phyloP scores from a whole-genome alignment of 2,797 vertebrate species.

The Hippocampus kuda region DNA sequence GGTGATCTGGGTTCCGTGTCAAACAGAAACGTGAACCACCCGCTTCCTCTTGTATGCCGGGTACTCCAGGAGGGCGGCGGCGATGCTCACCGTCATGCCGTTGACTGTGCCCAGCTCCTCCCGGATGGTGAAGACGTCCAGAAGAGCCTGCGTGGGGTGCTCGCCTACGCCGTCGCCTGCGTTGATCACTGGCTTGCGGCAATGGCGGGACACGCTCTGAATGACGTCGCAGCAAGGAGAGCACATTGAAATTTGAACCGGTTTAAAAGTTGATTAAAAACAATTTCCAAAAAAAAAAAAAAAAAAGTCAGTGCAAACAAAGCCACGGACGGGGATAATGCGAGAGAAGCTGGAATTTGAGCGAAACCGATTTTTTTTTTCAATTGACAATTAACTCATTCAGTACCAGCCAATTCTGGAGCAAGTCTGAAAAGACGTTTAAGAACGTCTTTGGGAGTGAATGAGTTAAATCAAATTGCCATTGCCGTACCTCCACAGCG shows the following conservation, averaged over 20 bases:
- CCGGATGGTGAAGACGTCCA: conserved; percentile 95
- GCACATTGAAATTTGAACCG: neutral
- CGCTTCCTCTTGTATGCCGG: neutral
- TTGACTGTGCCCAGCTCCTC: conserved; percentile 97
- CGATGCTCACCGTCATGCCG: conserved; percentile 82
- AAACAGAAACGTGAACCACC: neutral
- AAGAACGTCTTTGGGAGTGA: no score
- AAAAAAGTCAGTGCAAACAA: no score
- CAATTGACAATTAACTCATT: no score
- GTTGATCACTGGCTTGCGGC: conserved; percentile 89
- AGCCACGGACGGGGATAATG: no score
- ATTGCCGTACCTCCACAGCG: conserved; percentile 79
- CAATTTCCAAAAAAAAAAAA: no score
- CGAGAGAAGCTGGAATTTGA: no score
- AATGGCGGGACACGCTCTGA: conserved; percentile 81
- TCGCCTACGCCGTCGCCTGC: conserved; percentile 93
- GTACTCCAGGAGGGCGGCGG: rapidly evolving
- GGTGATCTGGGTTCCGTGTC: conserved; percentile 71
- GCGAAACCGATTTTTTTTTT: no score
- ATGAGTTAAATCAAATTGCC: no score
- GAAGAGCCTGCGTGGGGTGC: conserved; percentile 90
- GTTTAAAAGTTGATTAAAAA: no score
- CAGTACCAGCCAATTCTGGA: no score
- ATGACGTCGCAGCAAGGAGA: neutral
- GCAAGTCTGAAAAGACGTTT: no score